phyloP scores from a whole-genome alignment of 2,797 vertebrate species.

The Tachyglossus aculeatus region DNA sequence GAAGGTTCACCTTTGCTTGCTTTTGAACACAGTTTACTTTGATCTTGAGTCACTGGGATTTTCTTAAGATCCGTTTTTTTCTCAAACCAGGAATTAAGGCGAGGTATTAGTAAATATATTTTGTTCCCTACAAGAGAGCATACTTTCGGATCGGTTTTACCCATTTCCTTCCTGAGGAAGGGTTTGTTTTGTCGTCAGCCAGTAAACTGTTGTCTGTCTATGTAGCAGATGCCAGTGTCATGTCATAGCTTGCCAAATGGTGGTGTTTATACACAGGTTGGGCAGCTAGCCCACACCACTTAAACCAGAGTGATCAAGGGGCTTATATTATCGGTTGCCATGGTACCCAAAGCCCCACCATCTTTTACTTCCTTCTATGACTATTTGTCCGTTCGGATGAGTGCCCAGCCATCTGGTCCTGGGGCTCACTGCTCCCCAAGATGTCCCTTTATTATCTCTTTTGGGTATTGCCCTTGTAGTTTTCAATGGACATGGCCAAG shows the following conservation, averaged over 20 bases:
- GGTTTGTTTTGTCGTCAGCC: neutral
- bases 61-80: neutral
- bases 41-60: neutral
- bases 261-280: neutral
- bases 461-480: neutral
- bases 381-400: neutral
- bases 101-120: neutral
- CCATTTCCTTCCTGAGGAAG: neutral
- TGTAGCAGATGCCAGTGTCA: neutral
- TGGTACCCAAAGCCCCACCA: neutral
- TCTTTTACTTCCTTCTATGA: neutral
- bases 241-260: neutral
- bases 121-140: neutral
- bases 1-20: accelerated
- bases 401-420: conserved; percentile 44
- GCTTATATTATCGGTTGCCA: conserved; percentile 10
- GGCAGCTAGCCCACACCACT: conserved; percentile 2
- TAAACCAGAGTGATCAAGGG: neutral
- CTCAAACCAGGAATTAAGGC: accelerated
- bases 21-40: neutral
- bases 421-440: neutral
- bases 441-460: neutral
- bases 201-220: neutral
- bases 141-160: neutral
- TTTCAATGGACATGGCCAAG: neutral